These are phyloP conservation scores for Bradypodion pumilum DNA, from an alignment of 2,797 vertebrate species.

Conservation along the genomic window DNA sequence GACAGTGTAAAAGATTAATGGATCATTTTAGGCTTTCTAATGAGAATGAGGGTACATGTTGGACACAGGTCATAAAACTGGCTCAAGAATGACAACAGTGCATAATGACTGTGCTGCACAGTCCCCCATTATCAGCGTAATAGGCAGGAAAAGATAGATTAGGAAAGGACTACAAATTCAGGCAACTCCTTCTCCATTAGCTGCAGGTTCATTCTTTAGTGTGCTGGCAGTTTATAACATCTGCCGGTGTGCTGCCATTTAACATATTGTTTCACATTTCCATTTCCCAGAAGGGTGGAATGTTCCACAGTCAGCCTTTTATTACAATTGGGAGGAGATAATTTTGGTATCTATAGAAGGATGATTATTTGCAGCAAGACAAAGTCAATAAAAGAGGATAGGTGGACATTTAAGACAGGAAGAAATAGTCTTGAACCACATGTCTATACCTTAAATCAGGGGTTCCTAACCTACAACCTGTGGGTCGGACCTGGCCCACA, in stretches of 20 bases:
- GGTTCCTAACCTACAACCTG: too few relatives aligned
- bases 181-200: conserved; percentile 54
- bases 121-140: conserved; percentile 69
- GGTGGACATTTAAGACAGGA: background rate
- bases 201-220: conserved; percentile 9
- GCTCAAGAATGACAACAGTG: conserved; percentile 68
- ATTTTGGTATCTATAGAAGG: background rate
- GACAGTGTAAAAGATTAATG: conserved; percentile 53
- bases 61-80: conserved; percentile 71
- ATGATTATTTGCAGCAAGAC: background rate
- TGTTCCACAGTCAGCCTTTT: background rate
- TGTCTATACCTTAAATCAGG: too few relatives aligned
- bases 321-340: background rate
- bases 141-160: conserved; percentile 71
- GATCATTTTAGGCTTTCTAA: conserved; percentile 63
- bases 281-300: background rate
- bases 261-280: conserved; percentile 1
- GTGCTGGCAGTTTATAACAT: conserved; percentile 6
- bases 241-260: conserved; percentile 8
- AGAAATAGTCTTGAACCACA: too few relatives aligned
- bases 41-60: conserved; percentile 56
- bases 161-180: conserved; percentile 52
- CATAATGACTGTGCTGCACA: conserved; percentile 62
- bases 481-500: too few relatives aligned
- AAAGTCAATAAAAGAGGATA: too few relatives aligned